Evolutionary conservation across 2,888 invertebrate genomes (phyloP), one percentile per base, ranked within the genome.

Genomic region (Brachyptera risi): DNA sequence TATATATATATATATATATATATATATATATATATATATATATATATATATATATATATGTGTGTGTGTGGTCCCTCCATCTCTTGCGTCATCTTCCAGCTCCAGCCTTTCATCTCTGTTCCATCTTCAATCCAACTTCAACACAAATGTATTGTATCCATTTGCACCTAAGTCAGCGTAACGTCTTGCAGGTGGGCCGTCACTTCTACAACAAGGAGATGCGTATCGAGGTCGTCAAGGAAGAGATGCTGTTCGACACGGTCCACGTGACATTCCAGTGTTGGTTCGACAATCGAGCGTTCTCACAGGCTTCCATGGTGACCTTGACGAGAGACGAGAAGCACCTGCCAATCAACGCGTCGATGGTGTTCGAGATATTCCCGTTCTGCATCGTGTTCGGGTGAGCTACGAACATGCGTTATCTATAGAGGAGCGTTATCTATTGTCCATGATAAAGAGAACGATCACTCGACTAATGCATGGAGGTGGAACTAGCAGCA

Each of bases 301-400:
- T 91, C 73, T 88, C 90, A 0, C 79, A 91, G 56, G 90, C 92
- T 2, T 90, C 90, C 0, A 19, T 54, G 17, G 76, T 91, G 68
- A 87, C 89, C 24, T 88, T 92, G 88, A 90, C 90, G 1, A 81
- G 92, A 31, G 92, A 92, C 71, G 92, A 93, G 72, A 91, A 91
- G 73, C 91, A 91, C 74, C 76, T 94, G 68, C 93, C 94, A 5
- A 90, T 94, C 67, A 88, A 89, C 71, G 92, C 93, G 0, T 88
- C 91, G 9, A 89, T 95, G 24, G 80, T 97, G 49, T 96, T 97
- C 71, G 96, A 97, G 74, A 93, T 97, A 71, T 98, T 98, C 74
- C 97, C 98, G 1, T 98, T 98, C 80, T 95, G 96, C 77, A 90
- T 98, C 67, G 95, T 96, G 42, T 97, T 97, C 75, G 92, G 93